phyloP scores from a whole-genome alignment of 1,140 invertebrate genomes.

The Plectus sambesii region DNA sequence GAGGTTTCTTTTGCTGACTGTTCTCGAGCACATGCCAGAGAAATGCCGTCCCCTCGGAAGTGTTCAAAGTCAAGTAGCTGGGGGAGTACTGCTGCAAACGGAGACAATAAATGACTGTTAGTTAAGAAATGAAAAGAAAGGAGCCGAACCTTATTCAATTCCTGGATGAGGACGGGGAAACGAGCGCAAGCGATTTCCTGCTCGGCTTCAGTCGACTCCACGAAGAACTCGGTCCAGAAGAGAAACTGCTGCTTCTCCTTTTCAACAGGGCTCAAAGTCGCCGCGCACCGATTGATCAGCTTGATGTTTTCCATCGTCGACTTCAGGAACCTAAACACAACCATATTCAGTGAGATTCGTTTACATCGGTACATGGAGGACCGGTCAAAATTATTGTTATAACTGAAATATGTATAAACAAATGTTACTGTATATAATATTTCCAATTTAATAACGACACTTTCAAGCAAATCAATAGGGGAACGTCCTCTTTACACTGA shows the following conservation, averaged over 20 bases:
- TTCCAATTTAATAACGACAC: too few relatives aligned
- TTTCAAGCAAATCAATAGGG: too few relatives aligned
- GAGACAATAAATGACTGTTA: slow-evolving; percentile 8
- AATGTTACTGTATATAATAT: slow-evolving; percentile 6
- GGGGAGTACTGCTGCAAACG: slow-evolving; percentile 38
- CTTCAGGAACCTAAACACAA: slow-evolving; percentile 72
- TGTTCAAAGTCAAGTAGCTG: slow-evolving; percentile 39
- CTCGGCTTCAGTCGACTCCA: slow-evolving; percentile 72
- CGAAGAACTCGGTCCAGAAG: slow-evolving; percentile 98
- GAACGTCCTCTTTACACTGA: too few relatives aligned
- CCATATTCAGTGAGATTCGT: background rate
- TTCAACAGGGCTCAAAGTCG: slow-evolving; percentile 43
- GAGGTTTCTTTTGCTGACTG: slow-evolving; percentile 58
- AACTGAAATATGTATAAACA: slow-evolving; percentile 7
- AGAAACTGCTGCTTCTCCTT: slow-evolving; percentile 45
- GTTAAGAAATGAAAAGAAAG: background rate
- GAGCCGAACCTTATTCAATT: slow-evolving; percentile 70
- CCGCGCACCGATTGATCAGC: slow-evolving; percentile 63
- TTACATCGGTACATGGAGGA: too few relatives aligned
- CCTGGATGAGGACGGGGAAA: slow-evolving; percentile 63
- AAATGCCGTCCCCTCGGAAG: slow-evolving; percentile 35
- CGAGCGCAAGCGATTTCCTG: slow-evolving; percentile 15
- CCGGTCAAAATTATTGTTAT: too few relatives aligned
- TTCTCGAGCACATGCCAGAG: slow-evolving; percentile 43
- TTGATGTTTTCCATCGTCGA: slow-evolving; percentile 95